These are phyloP conservation scores for Coccyzus lansbergi DNA, from an alignment of 2,797 vertebrate genomes.

Conservation along the genomic window DNA sequence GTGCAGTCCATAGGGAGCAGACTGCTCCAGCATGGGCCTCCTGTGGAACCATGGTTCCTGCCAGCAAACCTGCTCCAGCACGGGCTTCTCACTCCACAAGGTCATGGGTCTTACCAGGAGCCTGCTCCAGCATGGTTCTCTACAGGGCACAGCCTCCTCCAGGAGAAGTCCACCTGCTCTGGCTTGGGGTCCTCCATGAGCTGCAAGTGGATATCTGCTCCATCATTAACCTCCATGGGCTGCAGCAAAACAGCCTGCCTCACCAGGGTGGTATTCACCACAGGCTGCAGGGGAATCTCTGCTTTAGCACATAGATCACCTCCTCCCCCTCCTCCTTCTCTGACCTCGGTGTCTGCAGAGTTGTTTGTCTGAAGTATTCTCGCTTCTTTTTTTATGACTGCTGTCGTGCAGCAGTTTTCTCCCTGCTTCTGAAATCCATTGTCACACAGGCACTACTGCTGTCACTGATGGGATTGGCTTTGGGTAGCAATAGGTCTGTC, in stretches of 20 bases:
- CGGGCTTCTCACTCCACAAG: not conserved
- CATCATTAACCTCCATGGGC: not conserved
- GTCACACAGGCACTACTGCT: no score
- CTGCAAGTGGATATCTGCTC: not conserved
- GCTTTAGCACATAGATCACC: rapidly evolving
- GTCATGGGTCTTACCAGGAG: not conserved
- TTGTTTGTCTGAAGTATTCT: not conserved
- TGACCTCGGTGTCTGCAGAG: not conserved
- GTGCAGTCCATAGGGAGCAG: not conserved
- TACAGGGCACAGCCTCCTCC: not conserved
- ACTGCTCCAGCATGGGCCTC: not conserved
- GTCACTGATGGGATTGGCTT: no score
- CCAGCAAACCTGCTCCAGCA: not conserved
- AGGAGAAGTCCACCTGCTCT: not conserved
- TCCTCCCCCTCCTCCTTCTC: not conserved
- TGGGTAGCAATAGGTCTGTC: no score
- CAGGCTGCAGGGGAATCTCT: not conserved
- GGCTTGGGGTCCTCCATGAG: rapidly evolving
- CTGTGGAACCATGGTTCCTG: not conserved
- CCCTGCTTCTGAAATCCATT: not conserved
- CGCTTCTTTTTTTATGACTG: not conserved
- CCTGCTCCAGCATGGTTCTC: not conserved
- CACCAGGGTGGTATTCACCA: no score
- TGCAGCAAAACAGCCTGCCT: not conserved
- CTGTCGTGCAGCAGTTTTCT: not conserved